Evolutionary conservation across 2,113 vertebrate species (phyloP).

Genomic region (Cisticola juncidis): DNA sequence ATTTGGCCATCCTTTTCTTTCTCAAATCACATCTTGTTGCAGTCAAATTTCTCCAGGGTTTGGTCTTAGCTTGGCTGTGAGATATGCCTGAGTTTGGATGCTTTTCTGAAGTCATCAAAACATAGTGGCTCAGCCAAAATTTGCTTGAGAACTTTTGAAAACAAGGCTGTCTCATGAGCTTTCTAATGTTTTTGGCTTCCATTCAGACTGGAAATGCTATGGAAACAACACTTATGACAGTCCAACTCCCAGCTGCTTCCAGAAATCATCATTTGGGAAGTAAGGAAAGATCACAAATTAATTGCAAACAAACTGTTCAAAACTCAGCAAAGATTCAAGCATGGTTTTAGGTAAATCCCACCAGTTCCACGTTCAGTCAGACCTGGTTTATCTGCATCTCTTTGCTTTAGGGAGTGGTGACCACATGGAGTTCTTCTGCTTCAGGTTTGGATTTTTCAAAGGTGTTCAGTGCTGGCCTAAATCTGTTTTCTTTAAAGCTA

Average conservation of each 20-base stretch:
- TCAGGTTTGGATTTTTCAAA: background rate
- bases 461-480: background rate
- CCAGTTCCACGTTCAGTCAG: background rate
- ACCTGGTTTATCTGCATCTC: background rate
- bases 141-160: slow-evolving; percentile 35
- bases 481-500: background rate
- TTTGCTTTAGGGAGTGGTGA: background rate
- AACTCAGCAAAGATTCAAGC: background rate
- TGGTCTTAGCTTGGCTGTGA: background rate
- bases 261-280: background rate
- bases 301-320: background rate
- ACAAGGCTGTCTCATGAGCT: slow-evolving; percentile 43
- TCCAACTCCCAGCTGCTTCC: slow-evolving; percentile 1
- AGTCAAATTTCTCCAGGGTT: background rate
- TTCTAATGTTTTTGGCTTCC: slow-evolving; percentile 49
- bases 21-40: background rate
- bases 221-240: slow-evolving; percentile 47
- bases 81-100: background rate
- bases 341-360: background rate
- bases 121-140: slow-evolving; percentile 15
- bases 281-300: background rate
- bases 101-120: slow-evolving; percentile 15
- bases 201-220: slow-evolving; percentile 47
- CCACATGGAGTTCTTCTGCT: background rate
- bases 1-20: background rate